These are phyloP conservation scores for Mylabris sibirica DNA, from an alignment of 2,888 invertebrate genomes.

Conservation along the genomic window DNA sequence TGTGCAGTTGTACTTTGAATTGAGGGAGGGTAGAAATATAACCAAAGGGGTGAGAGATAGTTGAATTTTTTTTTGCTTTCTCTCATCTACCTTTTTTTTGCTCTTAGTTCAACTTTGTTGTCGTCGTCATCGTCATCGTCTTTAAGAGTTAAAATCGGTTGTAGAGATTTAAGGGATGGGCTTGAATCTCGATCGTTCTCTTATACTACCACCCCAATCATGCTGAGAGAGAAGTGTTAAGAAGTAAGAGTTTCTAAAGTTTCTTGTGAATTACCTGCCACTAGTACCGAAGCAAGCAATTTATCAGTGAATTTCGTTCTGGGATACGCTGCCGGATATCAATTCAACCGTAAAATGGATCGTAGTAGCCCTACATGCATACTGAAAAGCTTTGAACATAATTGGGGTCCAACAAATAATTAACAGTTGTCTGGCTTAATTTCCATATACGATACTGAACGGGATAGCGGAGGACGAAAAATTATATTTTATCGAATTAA, in stretches of 20 bases:
- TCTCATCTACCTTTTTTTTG: not conserved
- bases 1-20: constrained; percentile 8
- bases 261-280: constrained; percentile 67
- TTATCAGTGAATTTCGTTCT: constrained; percentile 63
- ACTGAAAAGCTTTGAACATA: constrained; percentile 34
- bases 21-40: not conserved
- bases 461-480: too few relatives aligned
- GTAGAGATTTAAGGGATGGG: constrained; percentile 18
- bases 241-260: constrained; percentile 59
- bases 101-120: not conserved
- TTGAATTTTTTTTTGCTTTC: not conserved
- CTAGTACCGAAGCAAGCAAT: constrained; percentile 69
- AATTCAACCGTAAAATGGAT: constrained; percentile 57
- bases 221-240: constrained; percentile 53
- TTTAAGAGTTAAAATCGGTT: constrained; percentile 17
- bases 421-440: constrained; percentile 20
- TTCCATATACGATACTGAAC: constrained; percentile 6
- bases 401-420: constrained; percentile 29
- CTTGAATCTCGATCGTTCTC: not conserved
- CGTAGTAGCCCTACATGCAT: constrained; percentile 51
- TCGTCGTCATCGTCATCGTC: not conserved
- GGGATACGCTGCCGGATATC: constrained; percentile 51
- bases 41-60: not conserved
- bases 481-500: not conserved
- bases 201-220: not conserved